phyloP scores from a whole-genome alignment of 2,888 invertebrate genomes.

The Oscheius onirici region DNA sequence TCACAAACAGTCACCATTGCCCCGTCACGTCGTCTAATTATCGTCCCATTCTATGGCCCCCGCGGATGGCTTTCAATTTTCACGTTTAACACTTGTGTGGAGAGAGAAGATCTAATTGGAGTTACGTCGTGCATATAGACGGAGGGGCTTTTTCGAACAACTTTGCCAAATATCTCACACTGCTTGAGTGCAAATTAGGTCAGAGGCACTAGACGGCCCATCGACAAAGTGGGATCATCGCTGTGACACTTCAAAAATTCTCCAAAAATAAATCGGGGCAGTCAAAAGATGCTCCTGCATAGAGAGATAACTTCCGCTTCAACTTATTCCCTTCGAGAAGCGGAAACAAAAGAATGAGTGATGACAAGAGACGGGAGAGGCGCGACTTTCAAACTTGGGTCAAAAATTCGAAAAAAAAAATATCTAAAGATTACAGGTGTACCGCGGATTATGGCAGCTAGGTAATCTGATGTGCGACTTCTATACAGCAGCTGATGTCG shows the following conservation, averaged over 20 bases:
- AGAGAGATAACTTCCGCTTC: background rate
- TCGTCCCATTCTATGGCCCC: conserved; percentile 8
- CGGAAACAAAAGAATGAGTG: conserved; percentile 7
- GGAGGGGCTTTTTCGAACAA: background rate
- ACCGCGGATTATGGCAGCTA: conserved; percentile 73
- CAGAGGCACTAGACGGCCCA: conserved; percentile 5
- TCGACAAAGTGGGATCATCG: conserved; percentile 23
- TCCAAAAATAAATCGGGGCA: background rate
- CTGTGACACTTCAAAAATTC: background rate
- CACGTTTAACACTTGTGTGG: background rate
- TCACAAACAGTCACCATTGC: background rate
- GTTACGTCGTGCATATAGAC: background rate
- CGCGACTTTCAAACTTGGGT: background rate
- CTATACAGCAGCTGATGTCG: conserved; percentile 75
- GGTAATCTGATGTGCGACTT: conserved; percentile 74
- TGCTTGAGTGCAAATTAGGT: conserved; percentile 27
- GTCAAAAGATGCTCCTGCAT: conserved; percentile 2
- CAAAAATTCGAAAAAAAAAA: conserved; percentile 2
- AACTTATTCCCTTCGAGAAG: background rate
- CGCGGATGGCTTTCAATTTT: conserved; percentile 13
- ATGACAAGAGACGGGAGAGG: conserved; percentile 1
- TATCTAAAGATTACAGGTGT: conserved; percentile 73
- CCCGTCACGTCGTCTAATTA: conserved; percentile 1
- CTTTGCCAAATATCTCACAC: background rate
- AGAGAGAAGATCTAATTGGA: background rate